Conservation (phyloP, 2,888 invertebrate genomes). For the Pedicia rivosa region DNA sequence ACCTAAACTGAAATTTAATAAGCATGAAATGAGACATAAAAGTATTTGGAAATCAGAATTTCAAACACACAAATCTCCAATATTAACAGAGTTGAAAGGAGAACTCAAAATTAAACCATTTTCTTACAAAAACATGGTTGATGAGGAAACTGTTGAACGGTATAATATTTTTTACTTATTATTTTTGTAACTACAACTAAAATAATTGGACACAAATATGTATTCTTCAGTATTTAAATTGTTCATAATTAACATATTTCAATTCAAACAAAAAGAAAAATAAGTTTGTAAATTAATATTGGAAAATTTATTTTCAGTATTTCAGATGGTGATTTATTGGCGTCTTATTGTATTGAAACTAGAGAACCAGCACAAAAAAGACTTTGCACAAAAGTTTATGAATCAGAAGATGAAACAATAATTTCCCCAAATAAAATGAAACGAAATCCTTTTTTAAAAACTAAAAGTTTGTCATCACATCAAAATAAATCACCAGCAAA, state of each 20-base stretch:
- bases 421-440: slow-evolving; percentile 15
- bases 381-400: slow-evolving; percentile 1
- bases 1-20: too few relatives aligned
- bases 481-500: slow-evolving; percentile 1
- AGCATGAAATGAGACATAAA: slow-evolving; percentile 21
- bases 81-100: too few relatives aligned
- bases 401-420: slow-evolving; percentile 11
- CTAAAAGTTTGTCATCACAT: slow-evolving; percentile 3
- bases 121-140: slow-evolving; percentile 5
- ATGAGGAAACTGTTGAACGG: too few relatives aligned
- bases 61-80: background rate
- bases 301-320: background rate
- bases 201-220: too few relatives aligned
- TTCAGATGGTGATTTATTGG: background rate
- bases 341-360: background rate
- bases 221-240: too few relatives aligned
- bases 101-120: background rate
- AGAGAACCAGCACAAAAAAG: background rate
- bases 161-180: too few relatives aligned
- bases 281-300: background rate
- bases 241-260: too few relatives aligned
- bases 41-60: slow-evolving; percentile 1
- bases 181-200: too few relatives aligned
- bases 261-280: slow-evolving; percentile 1
- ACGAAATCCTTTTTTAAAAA: slow-evolving; percentile 19